phyloP scores from a whole-genome alignment of 2,113 vertebrate species.

The Mormyrus lacerda region DNA sequence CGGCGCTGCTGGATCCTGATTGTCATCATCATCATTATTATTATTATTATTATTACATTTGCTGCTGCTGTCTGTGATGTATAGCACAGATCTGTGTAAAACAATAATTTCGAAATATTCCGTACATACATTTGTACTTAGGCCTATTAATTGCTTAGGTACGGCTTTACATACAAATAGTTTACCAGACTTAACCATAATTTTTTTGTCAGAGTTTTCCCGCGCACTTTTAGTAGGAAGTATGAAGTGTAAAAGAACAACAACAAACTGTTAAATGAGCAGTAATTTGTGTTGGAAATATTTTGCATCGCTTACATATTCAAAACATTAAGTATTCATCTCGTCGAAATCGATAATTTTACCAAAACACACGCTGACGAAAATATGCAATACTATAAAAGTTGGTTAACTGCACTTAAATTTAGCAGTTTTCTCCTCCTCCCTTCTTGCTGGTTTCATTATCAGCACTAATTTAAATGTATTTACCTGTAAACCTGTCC shows the following conservation, averaged over 20 bases:
- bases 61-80: not conserved
- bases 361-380: not conserved
- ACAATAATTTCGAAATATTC: not conserved
- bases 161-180: not conserved
- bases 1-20: no score
- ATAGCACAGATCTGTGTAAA: not conserved
- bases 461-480: not conserved
- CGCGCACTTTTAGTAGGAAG: not conserved
- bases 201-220: not conserved
- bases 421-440: not conserved
- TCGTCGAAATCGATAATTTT: not conserved
- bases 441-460: not conserved
- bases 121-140: not conserved
- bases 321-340: not conserved
- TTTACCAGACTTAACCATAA: not conserved
- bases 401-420: not conserved
- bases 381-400: not conserved
- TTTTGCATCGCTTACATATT: not conserved
- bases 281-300: not conserved
- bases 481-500: conserved; percentile 74
- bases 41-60: not conserved
- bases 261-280: not conserved
- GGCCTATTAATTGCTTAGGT: not conserved
- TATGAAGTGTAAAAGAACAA: not conserved
- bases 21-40: not conserved